Base-by-base conservation (phyloP, 2,888 invertebrate genomes). In the Tenthredo distinguenda region DNA sequence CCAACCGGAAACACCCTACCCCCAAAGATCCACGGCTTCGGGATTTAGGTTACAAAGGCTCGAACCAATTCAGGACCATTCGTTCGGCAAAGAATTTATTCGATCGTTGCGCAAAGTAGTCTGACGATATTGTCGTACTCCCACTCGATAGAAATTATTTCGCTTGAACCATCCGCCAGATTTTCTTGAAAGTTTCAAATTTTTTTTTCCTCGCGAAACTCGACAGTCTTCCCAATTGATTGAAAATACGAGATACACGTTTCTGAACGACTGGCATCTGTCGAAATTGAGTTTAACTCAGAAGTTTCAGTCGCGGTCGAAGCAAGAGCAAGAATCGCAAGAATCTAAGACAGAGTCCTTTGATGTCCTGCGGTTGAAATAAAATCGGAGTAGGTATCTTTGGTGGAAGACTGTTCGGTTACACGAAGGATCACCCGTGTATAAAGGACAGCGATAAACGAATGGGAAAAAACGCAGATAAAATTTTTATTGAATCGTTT, bases 21-120 rank as follows among this genome's bases (percentile, higher is more conserved):
- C 74, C 74, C 12, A 21, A 74, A 21, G 21, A 21, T 43, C 43
- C 21, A 40, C 74, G 74, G 31, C 43, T 74, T 43, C 26, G 15
- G 43, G 74, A 74, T 74, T 43, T n/a, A 21, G 74, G 74, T 40
- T 74, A 74, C 40, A 43, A 43, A 74, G 74, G 10, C 74, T 74
- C 40, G n/a, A 40, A 43, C 74, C 74, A 74, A 74, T 74, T 74
- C 40, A 40, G 2, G 71, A 71, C 37, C 71, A n/a, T 37, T 71
- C 71, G 37, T 37, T 71, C 37, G 71, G 71, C 71, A 71, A 71
- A 37, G 71, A 71, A 71, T 71, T 71, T n/a, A 37, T 71, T 37
- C 71, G 71, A 71, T 15, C 71, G 37, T 37, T n/a, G 21, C 26
- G 10, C 21, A 12, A 26, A 62, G 55, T n/a, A n/a, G 55, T n/a